A percentile compares a stretch with the other conserved stretches of the same genome.
phyloP scores from a whole-genome alignment of 2,113 vertebrate species.

The Dromiciops gliroides region DNA sequence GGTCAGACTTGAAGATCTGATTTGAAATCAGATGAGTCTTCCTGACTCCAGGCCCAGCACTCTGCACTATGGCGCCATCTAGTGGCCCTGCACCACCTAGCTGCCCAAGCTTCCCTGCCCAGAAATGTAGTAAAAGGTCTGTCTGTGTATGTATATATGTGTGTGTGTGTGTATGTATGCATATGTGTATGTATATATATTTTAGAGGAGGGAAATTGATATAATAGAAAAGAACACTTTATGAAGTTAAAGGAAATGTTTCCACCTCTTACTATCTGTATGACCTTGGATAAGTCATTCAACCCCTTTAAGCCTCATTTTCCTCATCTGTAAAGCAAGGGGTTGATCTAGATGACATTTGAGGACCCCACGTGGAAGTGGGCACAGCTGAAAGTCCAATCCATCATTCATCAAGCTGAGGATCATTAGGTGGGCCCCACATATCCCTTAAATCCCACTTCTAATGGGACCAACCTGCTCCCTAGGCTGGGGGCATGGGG shows the following conservation, averaged over 20 bases:
- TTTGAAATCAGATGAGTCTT: background rate
- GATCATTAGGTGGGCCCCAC: too few species aligned
- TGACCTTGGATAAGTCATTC: background rate
- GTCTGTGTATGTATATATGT: too few species aligned
- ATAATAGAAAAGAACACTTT: background rate
- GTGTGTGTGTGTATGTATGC: too few species aligned
- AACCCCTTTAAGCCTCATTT: background rate
- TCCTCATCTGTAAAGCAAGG: background rate
- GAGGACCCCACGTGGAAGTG: background rate
- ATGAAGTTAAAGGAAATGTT: background rate
- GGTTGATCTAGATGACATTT: background rate
- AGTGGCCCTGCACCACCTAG: background rate
- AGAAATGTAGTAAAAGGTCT: background rate
- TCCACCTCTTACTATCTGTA: background rate
- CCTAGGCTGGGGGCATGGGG: too few species aligned
- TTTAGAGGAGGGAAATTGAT: background rate
- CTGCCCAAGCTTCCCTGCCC: background rate
- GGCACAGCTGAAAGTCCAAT: background rate
- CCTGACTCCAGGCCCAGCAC: background rate
- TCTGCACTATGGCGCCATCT: background rate
- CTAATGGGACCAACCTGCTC: too few species aligned
- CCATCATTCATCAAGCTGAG: too few species aligned
- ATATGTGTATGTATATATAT: background rate
- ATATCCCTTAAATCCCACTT: too few species aligned
- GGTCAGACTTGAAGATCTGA: background rate